phyloP scores from a whole-genome alignment of 2,797 vertebrate species.

The Acrossocheilus wenchowensis region DNA sequence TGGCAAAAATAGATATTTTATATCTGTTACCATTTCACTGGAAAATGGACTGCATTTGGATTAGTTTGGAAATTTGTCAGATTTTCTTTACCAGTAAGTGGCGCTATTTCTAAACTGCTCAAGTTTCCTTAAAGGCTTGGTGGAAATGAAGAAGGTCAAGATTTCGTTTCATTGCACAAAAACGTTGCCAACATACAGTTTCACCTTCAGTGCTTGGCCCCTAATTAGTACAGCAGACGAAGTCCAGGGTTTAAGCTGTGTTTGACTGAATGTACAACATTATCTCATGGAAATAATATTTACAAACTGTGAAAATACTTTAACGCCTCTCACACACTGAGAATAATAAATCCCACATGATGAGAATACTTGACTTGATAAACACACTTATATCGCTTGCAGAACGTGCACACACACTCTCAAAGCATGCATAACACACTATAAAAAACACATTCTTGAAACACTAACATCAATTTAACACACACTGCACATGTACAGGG shows the following conservation, averaged over 20 bases:
- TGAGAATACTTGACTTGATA: not conserved
- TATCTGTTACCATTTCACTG: not conserved
- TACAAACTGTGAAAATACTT: constrained; percentile 35
- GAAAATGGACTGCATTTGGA: not conserved
- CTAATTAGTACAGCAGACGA: constrained; percentile 1
- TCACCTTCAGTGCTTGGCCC: not conserved
- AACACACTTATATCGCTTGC: constrained; percentile 1
- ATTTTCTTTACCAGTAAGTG: not conserved
- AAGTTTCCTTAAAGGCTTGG: not conserved
- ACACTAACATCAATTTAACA: not conserved
- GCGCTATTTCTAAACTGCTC: not conserved
- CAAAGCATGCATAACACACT: not conserved
- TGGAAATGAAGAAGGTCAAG: not conserved
- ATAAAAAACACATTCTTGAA: constrained; percentile 20
- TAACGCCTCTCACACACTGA: constrained; percentile 3
- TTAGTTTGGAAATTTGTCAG: not conserved
- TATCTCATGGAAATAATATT: constrained; percentile 22
- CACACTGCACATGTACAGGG: not conserved
- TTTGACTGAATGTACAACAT: constrained; percentile 25
- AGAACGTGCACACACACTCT: not conserved
- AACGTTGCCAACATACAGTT: not conserved
- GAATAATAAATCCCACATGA: constrained; percentile 24
- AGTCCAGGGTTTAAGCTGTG: not conserved
- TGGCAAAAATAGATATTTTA: not conserved
- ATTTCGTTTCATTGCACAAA: not conserved